These are phyloP conservation scores for Idaea biselata DNA, from an alignment of 2,888 invertebrate genomes.

Conservation along the genomic window DNA sequence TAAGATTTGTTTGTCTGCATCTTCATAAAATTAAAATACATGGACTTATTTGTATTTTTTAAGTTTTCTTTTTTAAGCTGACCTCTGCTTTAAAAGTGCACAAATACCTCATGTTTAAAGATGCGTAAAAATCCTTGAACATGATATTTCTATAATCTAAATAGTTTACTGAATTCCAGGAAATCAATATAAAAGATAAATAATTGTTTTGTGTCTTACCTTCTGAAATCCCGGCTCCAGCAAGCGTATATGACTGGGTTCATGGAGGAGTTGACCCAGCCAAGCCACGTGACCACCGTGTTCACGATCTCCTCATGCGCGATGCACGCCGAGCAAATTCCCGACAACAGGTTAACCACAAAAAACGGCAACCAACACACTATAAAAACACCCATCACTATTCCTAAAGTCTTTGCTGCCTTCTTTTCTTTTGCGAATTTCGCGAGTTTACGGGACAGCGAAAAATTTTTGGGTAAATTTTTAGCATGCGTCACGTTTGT, in stretches of 20 bases:
- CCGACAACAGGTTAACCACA: slow-evolving; percentile 94
- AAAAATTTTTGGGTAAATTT: slow-evolving; percentile 92
- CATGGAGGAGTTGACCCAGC: slow-evolving; percentile 98
- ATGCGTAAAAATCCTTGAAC: too few relatives aligned
- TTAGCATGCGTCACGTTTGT: slow-evolving; percentile 81
- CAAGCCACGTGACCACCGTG: slow-evolving; percentile 95
- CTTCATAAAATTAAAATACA: too few relatives aligned
- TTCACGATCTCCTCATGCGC: slow-evolving; percentile 93
- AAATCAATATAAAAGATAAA: too few relatives aligned
- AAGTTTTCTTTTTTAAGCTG: too few relatives aligned
- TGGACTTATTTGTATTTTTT: too few relatives aligned
- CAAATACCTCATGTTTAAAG: too few relatives aligned
- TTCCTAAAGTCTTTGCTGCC: slow-evolving; percentile 97
- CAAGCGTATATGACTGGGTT: slow-evolving; percentile 99
- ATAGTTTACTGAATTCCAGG: too few relatives aligned
- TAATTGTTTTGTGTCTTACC: slow-evolving; percentile 80
- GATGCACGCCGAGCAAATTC: slow-evolving; percentile 93
- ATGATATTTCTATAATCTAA: too few relatives aligned
- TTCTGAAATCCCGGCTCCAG: slow-evolving; percentile 97
- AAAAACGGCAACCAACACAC: slow-evolving; percentile 99
- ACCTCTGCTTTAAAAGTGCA: too few relatives aligned
- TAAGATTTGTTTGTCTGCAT: too few relatives aligned
- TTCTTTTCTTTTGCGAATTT: slow-evolving; percentile 99
- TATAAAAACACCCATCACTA: slow-evolving; percentile 98
- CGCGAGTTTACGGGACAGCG: slow-evolving; percentile 93